These are phyloP conservation scores for Wiebesia pumilae DNA, from an alignment of 1,140 invertebrate genomes.

Conservation along the genomic window DNA sequence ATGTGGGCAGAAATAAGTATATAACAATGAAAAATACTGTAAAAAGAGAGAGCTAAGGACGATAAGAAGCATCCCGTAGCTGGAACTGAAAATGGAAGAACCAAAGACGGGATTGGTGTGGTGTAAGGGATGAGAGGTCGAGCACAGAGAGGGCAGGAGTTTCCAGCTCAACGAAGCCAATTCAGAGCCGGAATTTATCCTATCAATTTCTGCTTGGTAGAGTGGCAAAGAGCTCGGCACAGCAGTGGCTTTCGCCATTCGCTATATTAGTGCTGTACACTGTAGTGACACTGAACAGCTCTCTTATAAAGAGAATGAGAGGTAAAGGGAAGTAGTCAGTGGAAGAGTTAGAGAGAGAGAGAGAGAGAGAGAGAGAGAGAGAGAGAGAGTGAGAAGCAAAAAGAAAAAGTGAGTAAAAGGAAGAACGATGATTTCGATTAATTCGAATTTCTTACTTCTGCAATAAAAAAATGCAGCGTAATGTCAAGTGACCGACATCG, in stretches of 20 bases:
- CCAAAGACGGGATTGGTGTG: background rate
- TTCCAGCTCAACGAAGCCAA: constrained; percentile 79
- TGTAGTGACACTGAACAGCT: constrained; percentile 39
- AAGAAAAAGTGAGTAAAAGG: too few species aligned
- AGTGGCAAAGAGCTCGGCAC: constrained; percentile 78
- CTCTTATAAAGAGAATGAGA: background rate
- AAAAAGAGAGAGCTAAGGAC: background rate
- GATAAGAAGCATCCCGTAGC: background rate
- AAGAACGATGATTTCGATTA: too few species aligned
- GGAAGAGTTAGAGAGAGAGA: background rate
- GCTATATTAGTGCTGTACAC: constrained; percentile 74
- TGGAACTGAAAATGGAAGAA: background rate
- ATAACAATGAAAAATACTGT: background rate
- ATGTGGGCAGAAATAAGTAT: background rate
- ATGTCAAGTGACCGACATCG: too few species aligned
- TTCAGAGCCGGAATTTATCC: constrained; percentile 81
- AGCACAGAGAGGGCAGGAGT: constrained; percentile 59
- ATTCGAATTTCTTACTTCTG: too few species aligned
- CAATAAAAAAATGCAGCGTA: too few species aligned
- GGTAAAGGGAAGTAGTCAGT: background rate
- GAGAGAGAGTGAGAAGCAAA: too few species aligned
- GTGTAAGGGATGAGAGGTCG: constrained; percentile 43
- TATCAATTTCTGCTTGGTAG: constrained; percentile 81
- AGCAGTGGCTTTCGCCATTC: constrained; percentile 69
- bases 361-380: too few species aligned